These are phyloP conservation scores for Polyommatus iphigenia DNA, from an alignment of 2,888 invertebrate genomes.

Conservation along the genomic window DNA sequence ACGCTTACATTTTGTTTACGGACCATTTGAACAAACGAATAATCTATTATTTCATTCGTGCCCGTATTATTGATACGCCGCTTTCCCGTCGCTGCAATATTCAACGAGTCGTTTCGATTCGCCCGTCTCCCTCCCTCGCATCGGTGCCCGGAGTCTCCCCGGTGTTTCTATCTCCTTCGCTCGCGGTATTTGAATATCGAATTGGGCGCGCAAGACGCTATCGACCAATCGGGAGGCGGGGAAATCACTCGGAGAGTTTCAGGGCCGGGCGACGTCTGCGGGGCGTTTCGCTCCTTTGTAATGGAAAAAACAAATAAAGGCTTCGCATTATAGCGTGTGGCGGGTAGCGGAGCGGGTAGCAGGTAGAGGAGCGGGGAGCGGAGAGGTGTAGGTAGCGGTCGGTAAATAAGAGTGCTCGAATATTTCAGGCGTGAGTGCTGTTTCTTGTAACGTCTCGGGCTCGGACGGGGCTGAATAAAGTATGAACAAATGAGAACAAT, in stretches of 20 bases:
- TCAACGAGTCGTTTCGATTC: constrained; percentile 48
- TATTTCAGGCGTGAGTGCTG: constrained; percentile 75
- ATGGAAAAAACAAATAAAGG: constrained; percentile 76
- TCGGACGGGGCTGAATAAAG: constrained; percentile 75
- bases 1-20: constrained; percentile 79
- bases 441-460: constrained; percentile 74
- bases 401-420: constrained; percentile 72
- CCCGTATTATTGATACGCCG: constrained; percentile 78
- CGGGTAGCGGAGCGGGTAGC: constrained; percentile 40
- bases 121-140: constrained; percentile 52
- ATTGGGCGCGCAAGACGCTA: constrained; percentile 51
- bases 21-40: constrained; percentile 79
- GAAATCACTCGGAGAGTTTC: constrained; percentile 66
- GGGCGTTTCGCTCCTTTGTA: constrained; percentile 73
- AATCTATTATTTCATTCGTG: constrained; percentile 81
- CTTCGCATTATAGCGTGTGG: constrained; percentile 44
- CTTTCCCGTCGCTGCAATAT: constrained; percentile 73
- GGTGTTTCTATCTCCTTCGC: constrained; percentile 51
- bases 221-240: constrained; percentile 61
- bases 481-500: constrained; percentile 49
- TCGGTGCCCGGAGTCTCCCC: accelerated
- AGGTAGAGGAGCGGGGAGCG: constrained; percentile 36
- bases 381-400: constrained; percentile 46
- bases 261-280: constrained; percentile 60
- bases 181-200: constrained; percentile 56